Evolutionary conservation across 2,113 vertebrate genomes (phyloP).

Genomic region (Connochaetes taurinus): DNA sequence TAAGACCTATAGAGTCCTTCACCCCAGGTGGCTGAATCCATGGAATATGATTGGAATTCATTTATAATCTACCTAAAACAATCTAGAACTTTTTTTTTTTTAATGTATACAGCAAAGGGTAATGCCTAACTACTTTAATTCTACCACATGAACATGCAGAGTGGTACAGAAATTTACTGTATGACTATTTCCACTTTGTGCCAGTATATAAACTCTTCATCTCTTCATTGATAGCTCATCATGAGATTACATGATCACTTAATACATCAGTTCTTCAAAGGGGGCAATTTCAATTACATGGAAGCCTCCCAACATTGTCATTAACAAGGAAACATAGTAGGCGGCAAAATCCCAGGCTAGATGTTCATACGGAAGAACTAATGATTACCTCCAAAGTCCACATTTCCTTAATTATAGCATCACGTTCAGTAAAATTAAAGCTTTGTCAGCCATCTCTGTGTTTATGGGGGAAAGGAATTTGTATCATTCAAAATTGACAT

Average conservation of each 20-base stretch:
- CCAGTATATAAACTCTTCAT: conserved; percentile 5
- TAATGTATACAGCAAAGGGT: background rate
- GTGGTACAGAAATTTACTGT: background rate
- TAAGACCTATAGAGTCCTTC: background rate
- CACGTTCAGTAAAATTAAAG: conserved; percentile 31
- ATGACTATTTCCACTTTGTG: conserved; percentile 26
- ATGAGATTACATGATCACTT: conserved; percentile 46
- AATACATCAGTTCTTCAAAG: conserved; percentile 55
- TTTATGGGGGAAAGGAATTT: background rate
- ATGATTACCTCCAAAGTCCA: conserved; percentile 57
- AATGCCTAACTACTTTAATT: background rate
- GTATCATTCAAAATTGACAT: background rate
- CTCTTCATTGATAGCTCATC: conserved; percentile 17
- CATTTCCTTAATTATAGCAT: conserved; percentile 57
- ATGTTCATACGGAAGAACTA: background rate
- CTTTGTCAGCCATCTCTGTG: conserved; percentile 32
- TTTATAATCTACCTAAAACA: background rate
- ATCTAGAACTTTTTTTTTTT: background rate
- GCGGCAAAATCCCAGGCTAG: conserved; percentile 32
- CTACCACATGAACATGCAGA: background rate
- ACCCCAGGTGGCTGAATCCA: background rate
- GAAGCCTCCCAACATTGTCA: conserved; percentile 50
- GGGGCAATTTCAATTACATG: conserved; percentile 48
- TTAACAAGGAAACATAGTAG: conserved; percentile 57
- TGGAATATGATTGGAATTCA: background rate